Evolutionary conservation across 2,113 vertebrate species (phyloP).

Genomic region (Aramus guarauna): DNA sequence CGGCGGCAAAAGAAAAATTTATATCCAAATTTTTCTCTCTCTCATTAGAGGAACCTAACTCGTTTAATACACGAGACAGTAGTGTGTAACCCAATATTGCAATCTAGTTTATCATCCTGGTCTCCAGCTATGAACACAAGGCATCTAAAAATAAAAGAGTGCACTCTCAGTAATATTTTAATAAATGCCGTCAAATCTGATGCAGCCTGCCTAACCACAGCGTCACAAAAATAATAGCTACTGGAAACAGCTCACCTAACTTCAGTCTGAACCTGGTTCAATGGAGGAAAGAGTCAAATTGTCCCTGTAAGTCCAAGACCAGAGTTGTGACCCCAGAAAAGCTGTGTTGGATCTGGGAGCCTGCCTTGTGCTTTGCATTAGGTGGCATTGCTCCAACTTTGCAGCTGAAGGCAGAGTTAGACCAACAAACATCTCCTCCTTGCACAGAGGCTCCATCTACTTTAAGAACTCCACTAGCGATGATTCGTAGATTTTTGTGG

Average conservation of each 20-base stretch:
- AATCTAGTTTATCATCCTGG: background rate
- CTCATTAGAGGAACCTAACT: background rate
- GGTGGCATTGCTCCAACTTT: background rate
- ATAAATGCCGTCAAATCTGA: background rate
- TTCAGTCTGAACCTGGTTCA: background rate
- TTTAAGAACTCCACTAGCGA: background rate
- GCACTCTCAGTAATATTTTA: background rate
- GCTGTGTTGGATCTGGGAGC: background rate
- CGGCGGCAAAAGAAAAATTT: background rate
- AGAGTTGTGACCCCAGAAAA: background rate
- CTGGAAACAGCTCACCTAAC: background rate
- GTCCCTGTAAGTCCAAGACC: background rate
- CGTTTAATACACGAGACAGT: rapidly evolving
- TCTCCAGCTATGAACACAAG: background rate
- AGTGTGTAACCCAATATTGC: background rate
- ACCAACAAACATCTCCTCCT: background rate
- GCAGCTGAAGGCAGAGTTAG: background rate
- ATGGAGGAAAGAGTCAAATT: background rate
- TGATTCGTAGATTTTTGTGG: background rate
- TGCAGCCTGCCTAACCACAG: rapidly evolving
- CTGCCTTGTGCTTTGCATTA: rapidly evolving
- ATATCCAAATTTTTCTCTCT: background rate
- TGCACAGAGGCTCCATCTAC: background rate
- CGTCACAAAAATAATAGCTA: background rate
- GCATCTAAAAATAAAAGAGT: background rate